phyloP scores from a whole-genome alignment of 2,113 vertebrate species.

The Ictidomys tridecemlineatus region DNA sequence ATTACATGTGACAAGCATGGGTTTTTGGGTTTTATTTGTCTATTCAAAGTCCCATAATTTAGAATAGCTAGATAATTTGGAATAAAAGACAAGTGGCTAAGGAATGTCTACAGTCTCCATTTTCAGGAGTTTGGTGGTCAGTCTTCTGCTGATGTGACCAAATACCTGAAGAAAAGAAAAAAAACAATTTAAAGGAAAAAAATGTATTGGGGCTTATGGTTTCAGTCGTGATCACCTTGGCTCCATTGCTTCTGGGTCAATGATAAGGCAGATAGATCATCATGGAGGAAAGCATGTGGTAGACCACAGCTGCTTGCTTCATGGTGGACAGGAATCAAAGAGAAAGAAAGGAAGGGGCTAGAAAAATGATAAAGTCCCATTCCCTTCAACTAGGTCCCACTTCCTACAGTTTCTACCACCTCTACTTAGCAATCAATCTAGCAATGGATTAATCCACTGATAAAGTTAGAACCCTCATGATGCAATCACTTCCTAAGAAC shows the following conservation, averaged over 20 bases:
- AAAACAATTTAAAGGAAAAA: background rate
- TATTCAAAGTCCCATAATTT: background rate
- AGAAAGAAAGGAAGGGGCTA: background rate
- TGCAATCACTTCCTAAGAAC: background rate
- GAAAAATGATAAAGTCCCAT: background rate
- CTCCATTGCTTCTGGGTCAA: background rate
- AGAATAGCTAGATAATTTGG: conserved; percentile 12
- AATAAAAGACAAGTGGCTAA: conserved; percentile 52
- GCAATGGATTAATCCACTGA: background rate
- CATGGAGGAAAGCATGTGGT: background rate
- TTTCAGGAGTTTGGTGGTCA: background rate
- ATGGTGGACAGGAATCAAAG: background rate
- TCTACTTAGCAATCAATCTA: background rate
- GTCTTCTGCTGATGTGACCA: background rate
- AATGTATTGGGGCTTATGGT: background rate
- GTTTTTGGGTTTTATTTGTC: background rate
- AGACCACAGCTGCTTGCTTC: background rate
- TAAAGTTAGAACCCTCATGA: background rate
- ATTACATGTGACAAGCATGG: background rate
- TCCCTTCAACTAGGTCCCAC: background rate
- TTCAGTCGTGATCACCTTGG: background rate
- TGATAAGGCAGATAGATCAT: background rate
- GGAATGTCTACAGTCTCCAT: background rate
- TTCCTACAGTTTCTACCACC: background rate
- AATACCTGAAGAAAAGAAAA: background rate